Evolutionary conservation across 2,888 invertebrate genomes (phyloP), one percentile per base, ranked within the genome.

Genomic region (Chaitophorus viminalis): DNA sequence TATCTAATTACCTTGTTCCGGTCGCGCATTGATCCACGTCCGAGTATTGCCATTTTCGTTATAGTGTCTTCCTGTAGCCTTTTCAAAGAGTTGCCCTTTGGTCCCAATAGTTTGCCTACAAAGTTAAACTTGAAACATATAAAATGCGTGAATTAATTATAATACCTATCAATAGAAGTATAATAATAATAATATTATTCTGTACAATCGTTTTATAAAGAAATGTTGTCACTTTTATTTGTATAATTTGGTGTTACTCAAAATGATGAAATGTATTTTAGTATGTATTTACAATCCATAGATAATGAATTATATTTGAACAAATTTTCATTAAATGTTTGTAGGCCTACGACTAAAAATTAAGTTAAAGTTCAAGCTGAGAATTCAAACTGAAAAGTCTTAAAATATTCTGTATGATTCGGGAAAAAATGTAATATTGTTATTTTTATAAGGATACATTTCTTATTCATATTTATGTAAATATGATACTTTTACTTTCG

Each of bases 1-100:
- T 1, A 46, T 14, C 14, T 46, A 29, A 91, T 91, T 91, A 95
- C 96, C 94, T 97, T 98, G 91, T 95, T 95, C 90, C 97, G 94
- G 91, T 98, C 98, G 91, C 97, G 95, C 97, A 98, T 97, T 9
- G 98, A 98, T 18, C 98, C 98, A 89, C 96, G 93, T 18, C 98
- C 98, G 31, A 98, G 93, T 18, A 98, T 96, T 46, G 98, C 97
- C 97, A 98, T 98, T 93, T 97, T 98, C 91, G 97, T 97, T 94
- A 97, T 96, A 18, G 98, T 98, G 92, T 97, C 97, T 91, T 98
- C 97, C 91, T 98, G 98, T 54, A 98, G 93, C 89, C 97, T 93
- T 92, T 97, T 97, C 91, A 98, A 92, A 0, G 98, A 97, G 92
- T 97, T 97, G 83, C 98, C 98, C 92, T 97, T 98, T 29, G 98